phyloP scores from a whole-genome alignment of 37 sponge, comb jelly and placozoan genomes.

The Spongilla lacustris region DNA sequence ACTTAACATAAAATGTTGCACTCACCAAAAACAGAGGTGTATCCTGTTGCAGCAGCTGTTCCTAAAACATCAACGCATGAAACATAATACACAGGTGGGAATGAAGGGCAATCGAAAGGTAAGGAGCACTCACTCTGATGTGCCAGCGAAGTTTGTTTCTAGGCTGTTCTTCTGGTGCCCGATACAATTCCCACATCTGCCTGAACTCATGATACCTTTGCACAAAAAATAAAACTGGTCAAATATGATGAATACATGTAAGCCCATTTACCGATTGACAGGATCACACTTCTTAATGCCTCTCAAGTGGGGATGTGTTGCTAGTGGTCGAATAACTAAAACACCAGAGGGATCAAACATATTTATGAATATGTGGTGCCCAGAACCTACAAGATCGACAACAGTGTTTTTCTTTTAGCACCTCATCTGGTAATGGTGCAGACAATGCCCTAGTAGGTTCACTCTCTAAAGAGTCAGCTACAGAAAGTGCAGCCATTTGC shows the following conservation, averaged over 20 bases:
- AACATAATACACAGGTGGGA: background rate
- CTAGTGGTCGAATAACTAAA: constrained; percentile 71
- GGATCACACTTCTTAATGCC: constrained; percentile 69
- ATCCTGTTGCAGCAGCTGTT: constrained; percentile 66
- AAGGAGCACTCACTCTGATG: constrained; percentile 73
- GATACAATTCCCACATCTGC: constrained; percentile 61
- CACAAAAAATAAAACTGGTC: background rate
- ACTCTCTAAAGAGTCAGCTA: background rate
- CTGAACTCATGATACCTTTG: constrained; percentile 77
- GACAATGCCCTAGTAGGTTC: background rate
- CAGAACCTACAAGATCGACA: background rate
- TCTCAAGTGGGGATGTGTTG: constrained; percentile 61
- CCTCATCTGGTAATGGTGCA: background rate
- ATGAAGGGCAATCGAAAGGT: background rate
- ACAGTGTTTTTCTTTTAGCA: background rate
- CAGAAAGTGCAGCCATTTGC: background rate
- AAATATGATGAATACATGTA: background rate
- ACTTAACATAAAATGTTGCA: background rate
- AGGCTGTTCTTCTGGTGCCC: constrained; percentile 69
- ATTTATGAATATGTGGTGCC: background rate
- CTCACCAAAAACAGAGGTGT: constrained; percentile 50
- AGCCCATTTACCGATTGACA: constrained; percentile 37
- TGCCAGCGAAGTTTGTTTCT: constrained; percentile 79
- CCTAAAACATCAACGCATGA: constrained; percentile 13
- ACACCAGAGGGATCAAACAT: background rate